Conservation (phyloP, 2,797 vertebrate genomes). For the Hippoglossus hippoglossus region DNA sequence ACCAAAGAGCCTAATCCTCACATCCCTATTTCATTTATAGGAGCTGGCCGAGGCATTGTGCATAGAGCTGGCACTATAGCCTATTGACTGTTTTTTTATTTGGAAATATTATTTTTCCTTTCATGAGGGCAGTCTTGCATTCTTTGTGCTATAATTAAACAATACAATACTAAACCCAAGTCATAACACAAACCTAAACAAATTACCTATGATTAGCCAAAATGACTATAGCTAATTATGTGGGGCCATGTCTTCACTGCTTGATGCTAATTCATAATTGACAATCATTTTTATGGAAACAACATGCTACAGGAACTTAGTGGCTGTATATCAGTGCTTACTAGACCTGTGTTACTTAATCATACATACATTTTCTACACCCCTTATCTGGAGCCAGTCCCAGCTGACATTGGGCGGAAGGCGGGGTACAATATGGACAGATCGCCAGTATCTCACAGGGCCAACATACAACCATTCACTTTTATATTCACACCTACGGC, state of each 20-base stretch:
- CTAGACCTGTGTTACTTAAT: background rate
- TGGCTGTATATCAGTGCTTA: background rate
- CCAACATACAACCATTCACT: no score
- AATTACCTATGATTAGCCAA: slow-evolving; percentile 6
- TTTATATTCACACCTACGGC: no score
- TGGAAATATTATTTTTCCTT: slow-evolving; percentile 39
- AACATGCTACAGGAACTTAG: background rate
- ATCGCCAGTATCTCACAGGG: no score
- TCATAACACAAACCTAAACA: slow-evolving; percentile 8
- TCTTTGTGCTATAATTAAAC: slow-evolving; percentile 15
- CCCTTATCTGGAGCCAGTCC: no score
- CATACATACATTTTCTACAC: no score
- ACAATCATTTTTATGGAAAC: slow-evolving; percentile 12
- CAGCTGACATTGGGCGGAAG: no score
- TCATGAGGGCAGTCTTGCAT: slow-evolving; percentile 20
- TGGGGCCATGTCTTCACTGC: background rate
- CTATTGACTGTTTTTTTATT: slow-evolving; percentile 27
- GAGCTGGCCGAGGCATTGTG: slow-evolving; percentile 18
- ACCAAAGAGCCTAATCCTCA: slow-evolving; percentile 30
- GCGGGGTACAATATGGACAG: no score
- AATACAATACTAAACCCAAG: slow-evolving; percentile 14
- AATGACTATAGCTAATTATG: slow-evolving; percentile 35
- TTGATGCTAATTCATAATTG: slow-evolving; percentile 3
- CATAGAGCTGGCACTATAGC: slow-evolving; percentile 24
- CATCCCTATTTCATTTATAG: slow-evolving; percentile 10